Evolutionary conservation across 1,140 invertebrate species (phyloP).

Genomic region (Zaprionus taronus): DNA sequence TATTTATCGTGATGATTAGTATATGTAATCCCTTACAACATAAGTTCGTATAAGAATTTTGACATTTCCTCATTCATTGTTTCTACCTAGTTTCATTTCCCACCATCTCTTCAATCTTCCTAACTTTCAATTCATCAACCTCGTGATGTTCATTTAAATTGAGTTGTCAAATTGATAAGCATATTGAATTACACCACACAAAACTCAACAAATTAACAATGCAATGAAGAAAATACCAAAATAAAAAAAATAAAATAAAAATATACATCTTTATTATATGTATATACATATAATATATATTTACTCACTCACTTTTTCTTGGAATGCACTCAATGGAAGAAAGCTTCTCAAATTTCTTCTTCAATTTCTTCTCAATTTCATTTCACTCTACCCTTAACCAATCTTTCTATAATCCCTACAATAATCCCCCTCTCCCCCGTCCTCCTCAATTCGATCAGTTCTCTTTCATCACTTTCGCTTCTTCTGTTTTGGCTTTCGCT

Average conservation of each 20-base stretch:
- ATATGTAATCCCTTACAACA: no score
- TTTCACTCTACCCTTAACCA: not conserved
- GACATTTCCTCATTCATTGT: no score
- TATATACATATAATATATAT: not conserved
- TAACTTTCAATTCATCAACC: no score
- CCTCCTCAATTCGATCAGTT: not conserved
- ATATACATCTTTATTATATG: not conserved
- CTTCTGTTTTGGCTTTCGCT: slow-evolving; percentile 12
- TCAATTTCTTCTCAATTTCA: not conserved
- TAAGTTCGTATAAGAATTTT: no score
- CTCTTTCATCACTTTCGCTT: slow-evolving; percentile 8
- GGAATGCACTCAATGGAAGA: no score
- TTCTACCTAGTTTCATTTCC: no score
- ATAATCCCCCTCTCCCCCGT: not conserved
- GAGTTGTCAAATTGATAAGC: no score
- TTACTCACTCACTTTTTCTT: not conserved
- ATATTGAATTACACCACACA: not conserved
- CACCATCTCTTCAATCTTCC: no score
- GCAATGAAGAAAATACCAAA: not conserved
- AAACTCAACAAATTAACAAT: not conserved
- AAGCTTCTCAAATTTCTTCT: not conserved
- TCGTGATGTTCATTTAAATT: no score
- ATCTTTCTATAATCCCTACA: not conserved
- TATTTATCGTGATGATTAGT: no score
- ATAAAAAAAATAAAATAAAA: not conserved